Conservation (phyloP, 2,113 vertebrate species). For the Macaca nemestrina region DNA sequence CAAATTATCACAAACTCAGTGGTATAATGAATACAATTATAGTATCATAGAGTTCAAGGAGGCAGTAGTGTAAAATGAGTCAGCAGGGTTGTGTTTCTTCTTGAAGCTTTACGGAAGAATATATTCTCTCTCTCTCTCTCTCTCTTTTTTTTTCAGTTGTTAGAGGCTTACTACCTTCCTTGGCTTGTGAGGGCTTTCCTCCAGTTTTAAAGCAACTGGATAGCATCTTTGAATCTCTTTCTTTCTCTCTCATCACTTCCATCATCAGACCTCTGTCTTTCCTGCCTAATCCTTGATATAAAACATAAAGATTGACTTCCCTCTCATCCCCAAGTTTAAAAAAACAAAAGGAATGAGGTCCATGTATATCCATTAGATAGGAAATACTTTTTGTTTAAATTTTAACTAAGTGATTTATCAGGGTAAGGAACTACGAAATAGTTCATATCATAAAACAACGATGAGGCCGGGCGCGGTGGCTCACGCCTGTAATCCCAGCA, state of each 20-base stretch:
- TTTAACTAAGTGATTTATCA: not conserved
- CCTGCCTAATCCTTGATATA: not conserved
- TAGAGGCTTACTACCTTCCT: not conserved
- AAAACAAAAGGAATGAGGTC: not conserved
- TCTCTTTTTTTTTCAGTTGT: not conserved
- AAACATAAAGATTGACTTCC: not conserved
- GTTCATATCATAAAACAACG: not conserved
- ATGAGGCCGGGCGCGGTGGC: too few species aligned
- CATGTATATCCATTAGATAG: not conserved
- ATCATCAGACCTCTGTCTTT: not conserved
- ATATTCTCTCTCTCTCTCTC: not conserved
- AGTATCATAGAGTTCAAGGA: not conserved
- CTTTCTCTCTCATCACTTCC: not conserved
- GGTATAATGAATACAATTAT: not conserved
- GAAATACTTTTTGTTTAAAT: not conserved
- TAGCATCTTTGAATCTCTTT: not conserved
- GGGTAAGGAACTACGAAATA: not conserved
- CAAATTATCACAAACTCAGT: not conserved
- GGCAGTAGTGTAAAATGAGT: not conserved
- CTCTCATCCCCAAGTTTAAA: not conserved
- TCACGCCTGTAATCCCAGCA: too few species aligned
- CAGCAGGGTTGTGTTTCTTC: not conserved
- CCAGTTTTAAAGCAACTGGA: not conserved
- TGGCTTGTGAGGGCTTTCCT: not conserved
- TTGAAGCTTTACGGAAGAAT: not conserved